phyloP scores from a whole-genome alignment of 2,888 invertebrate species.

The Cistogaster globosa region DNA sequence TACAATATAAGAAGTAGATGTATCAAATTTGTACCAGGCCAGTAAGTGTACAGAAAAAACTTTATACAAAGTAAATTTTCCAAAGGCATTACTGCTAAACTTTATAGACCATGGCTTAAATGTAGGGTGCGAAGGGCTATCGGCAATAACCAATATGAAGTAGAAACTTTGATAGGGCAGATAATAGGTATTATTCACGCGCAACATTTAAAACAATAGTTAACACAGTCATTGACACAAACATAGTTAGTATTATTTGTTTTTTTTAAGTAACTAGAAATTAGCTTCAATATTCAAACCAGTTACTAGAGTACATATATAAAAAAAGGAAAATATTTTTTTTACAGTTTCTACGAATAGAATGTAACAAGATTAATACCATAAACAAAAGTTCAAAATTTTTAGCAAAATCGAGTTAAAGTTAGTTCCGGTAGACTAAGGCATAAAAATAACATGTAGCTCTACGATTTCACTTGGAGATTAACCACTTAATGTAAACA shows the following conservation, averaged over 20 bases:
- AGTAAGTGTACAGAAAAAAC: no score
- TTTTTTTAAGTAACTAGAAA: not conserved
- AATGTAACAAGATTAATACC: no score
- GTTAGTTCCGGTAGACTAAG: no score
- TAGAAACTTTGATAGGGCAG: not conserved
- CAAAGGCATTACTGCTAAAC: not conserved
- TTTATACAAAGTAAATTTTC: not conserved
- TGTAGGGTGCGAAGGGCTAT: not conserved
- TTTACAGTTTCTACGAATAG: no score
- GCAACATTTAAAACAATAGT: not conserved
- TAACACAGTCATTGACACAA: not conserved
- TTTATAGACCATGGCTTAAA: conserved; percentile 7
- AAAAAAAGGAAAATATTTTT: no score
- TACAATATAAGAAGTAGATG: not conserved
- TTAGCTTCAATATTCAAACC: not conserved
- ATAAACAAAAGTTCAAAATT: no score
- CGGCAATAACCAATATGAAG: conserved; percentile 1
- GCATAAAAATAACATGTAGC: no score
- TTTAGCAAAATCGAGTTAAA: no score
- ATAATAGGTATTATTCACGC: not conserved
- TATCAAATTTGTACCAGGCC: not conserved
- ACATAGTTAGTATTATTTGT: not conserved
- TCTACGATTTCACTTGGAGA: no score
- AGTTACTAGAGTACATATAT: no score
- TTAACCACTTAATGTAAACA: no score